Evolutionary conservation across 2,888 invertebrate species (phyloP).

Genomic region (Caenorhabditis parvicauda): DNA sequence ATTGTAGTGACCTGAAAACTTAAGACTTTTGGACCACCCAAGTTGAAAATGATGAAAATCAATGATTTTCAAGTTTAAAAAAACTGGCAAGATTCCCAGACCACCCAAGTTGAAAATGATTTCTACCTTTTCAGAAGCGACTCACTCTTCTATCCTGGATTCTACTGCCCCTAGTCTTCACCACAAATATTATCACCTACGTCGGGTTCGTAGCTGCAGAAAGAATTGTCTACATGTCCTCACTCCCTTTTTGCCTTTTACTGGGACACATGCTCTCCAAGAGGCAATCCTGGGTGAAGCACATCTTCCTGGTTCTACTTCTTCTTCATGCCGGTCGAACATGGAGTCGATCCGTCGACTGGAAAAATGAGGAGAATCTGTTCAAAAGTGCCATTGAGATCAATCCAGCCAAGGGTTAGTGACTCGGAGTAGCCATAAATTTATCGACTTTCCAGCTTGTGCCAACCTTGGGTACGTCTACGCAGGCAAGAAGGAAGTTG

Average conservation of each 20-base stretch:
- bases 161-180: conserved; percentile 86
- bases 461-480: conserved; percentile 94
- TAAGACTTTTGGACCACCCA: too few relatives aligned
- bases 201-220: conserved; percentile 98
- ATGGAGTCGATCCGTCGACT: conserved; percentile 30
- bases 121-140: too few relatives aligned
- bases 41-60: too few relatives aligned
- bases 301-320: conserved; percentile 5
- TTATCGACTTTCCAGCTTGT: conserved; percentile 63
- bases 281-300: conserved; percentile 2
- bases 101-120: too few relatives aligned
- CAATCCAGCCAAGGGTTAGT: conserved; percentile 93
- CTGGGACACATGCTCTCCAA: conserved; percentile 66
- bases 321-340: conserved; percentile 20
- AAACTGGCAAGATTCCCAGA: too few relatives aligned
- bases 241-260: conserved; percentile 88
- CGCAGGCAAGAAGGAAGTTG: conserved; percentile 80
- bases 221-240: conserved; percentile 89
- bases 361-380: conserved; percentile 65
- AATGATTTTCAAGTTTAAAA: too few relatives aligned
- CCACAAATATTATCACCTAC: conserved; percentile 92
- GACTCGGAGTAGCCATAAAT: neutral
- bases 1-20: too few relatives aligned
- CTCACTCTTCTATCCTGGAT: too few relatives aligned
- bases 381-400: conserved; percentile 85